These are phyloP conservation scores for Furnarius figulus DNA, from an alignment of 2,113 vertebrate species.

Conservation along the genomic window DNA sequence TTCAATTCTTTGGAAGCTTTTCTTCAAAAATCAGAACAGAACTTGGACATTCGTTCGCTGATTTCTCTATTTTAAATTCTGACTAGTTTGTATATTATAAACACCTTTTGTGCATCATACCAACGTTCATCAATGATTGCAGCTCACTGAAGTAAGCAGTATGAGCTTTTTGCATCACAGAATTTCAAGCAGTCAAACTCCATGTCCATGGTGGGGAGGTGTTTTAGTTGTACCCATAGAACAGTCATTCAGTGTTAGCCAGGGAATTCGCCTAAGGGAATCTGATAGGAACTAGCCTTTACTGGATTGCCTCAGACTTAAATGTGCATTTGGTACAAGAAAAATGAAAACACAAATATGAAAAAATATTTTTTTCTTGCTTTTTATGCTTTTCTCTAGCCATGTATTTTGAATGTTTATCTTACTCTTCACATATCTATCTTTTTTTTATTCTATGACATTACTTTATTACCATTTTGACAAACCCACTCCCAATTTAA, in stretches of 20 bases:
- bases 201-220: fast-evolving
- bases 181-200: neutral
- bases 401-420: neutral
- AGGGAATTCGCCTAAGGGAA: neutral
- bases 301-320: neutral
- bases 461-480: neutral
- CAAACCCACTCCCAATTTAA: neutral
- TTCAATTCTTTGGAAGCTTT: neutral
- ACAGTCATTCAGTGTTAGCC: neutral
- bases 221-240: neutral
- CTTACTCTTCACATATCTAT: neutral
- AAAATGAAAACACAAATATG: neutral
- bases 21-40: neutral
- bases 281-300: neutral
- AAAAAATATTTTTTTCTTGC: neutral
- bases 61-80: neutral
- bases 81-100: neutral
- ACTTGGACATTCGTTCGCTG: neutral
- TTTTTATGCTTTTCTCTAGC: neutral
- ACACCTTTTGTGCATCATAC: neutral
- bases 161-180: neutral
- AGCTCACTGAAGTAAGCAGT: neutral
- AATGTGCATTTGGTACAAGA: neutral
- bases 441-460: neutral
- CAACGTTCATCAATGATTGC: neutral